Percentiles rank a stretch among this genome's conserved stretches.
Conservation (phyloP, 2,797 vertebrate species). For the Megaceryle alcyon region DNA sequence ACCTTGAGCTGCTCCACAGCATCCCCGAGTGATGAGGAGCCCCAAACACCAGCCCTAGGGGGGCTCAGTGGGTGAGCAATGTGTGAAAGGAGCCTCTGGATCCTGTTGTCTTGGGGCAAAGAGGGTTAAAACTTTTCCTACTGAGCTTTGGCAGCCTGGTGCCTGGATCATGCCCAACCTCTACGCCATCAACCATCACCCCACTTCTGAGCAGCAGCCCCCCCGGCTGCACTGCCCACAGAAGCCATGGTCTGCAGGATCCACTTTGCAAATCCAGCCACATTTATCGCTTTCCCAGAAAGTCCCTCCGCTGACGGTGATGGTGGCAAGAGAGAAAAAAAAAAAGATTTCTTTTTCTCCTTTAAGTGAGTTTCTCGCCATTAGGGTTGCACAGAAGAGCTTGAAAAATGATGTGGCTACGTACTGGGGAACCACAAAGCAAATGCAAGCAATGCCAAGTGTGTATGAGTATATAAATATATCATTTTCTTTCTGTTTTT, state of each 20-base stretch:
- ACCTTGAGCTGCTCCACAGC: accelerated
- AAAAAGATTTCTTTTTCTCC: not conserved
- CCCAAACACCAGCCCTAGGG: accelerated
- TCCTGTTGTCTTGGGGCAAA: not conserved
- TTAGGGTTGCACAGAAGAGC: not conserved
- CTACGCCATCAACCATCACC: not conserved
- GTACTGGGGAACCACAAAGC: not conserved
- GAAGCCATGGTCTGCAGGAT: not conserved
- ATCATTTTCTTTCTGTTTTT: too few species aligned
- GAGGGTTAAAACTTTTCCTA: not conserved
- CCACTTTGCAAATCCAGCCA: not conserved
- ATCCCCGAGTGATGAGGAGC: not conserved
- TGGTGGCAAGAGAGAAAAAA: not conserved
- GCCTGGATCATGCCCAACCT: not conserved
- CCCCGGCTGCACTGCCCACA: not conserved
- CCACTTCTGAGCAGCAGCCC: not conserved
- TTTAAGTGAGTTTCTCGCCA: not conserved
- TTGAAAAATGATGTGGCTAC: not conserved
- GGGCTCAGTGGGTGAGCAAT: accelerated
- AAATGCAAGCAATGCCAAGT: not conserved
- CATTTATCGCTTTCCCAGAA: not conserved
- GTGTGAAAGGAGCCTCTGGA: not conserved
- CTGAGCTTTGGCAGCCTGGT: not conserved
- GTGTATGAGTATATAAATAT: too few species aligned
- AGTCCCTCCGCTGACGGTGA: not conserved